Base-by-base conservation (phyloP, 2,888 invertebrate genomes). In the Crocallis elinguaria region DNA sequence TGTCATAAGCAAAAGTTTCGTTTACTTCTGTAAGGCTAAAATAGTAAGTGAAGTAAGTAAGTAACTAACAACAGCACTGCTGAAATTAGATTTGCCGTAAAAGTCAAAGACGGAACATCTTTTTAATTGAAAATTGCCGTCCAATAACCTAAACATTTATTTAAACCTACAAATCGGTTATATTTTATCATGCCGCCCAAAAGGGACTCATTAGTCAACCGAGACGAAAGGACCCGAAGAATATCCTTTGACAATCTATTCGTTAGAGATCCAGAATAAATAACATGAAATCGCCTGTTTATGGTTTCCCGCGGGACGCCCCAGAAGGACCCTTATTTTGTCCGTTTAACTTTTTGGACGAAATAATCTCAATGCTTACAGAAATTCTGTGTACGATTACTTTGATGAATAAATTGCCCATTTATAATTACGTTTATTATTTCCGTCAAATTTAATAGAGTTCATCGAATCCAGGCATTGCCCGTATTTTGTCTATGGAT, bases 181-280 rank as follows among this genome's bases (percentile, higher is more conserved):
- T 5, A 21, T 16, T 32, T 21, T 30, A 8, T 32, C n/a, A 4
- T 12, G 1, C 23, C n/a, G 27, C 16, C 29, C 45, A 9, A 2
- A 39, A 27, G 37, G 59, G 51, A 33, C 42, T 58, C 56, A 43
- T 60, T 57, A 56, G 45, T 38, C 33, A 19, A 46, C 27, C 27
- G 21, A 43, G 29, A 33, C 23, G 33, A 39, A 43, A 49, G 25
- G 19, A 5, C 11, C 33, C n/a, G 27, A 46, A 29, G 16, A 49
- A 29, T 43, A 57, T 49, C 29, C 29, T 52, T 44, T 43, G 35
- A 51, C 54, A 57, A 55, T 51, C 48, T 49, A 49, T 60, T 52
- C 43, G 49, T 46, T 48, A 59, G 48, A 46, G 39, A 53, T 57
- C 57, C 36, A n/a, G 42, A 50, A 53, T 19, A 57, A 56, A 55